Evolutionary conservation across 37 sponge, comb jelly and placozoan genomes (phyloP).

Genomic region (Agelas oroides): DNA sequence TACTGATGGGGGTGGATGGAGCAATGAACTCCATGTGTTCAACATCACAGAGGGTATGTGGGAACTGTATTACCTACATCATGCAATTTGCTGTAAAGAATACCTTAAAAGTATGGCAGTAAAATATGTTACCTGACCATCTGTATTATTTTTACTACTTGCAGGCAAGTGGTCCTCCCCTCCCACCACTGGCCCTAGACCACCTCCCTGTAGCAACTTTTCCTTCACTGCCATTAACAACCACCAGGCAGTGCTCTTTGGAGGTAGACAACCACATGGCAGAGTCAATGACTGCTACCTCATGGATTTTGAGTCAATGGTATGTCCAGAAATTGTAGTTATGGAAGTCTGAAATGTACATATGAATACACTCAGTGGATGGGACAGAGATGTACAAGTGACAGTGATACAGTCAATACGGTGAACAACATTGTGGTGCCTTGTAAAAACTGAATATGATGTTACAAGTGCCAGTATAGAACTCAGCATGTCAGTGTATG

Average conservation of each 20-base stretch:
- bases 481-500: too few relatives aligned
- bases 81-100: too few relatives aligned
- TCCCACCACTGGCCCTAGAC: constrained; percentile 38
- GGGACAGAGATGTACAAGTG: too few relatives aligned
- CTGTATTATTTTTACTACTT: background rate
- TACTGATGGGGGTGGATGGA: constrained; percentile 26
- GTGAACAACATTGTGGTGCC: too few relatives aligned
- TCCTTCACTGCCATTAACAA: constrained; percentile 44
- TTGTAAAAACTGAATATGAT: too few relatives aligned
- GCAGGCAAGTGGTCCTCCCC: constrained; percentile 40
- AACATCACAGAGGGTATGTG: constrained; percentile 9
- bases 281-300: constrained; percentile 61
- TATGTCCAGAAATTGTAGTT: background rate
- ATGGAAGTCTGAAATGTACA: too few relatives aligned
- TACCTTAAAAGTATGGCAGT: too few relatives aligned
- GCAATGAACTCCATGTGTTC: constrained; percentile 23
- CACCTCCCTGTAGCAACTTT: constrained; percentile 63
- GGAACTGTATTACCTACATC: too few relatives aligned
- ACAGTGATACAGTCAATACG: too few relatives aligned
- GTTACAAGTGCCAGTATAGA: too few relatives aligned
- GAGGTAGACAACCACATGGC: constrained; percentile 40
- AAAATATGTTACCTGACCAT: too few relatives aligned
- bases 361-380: too few relatives aligned
- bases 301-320: constrained; percentile 42
- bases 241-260: constrained; percentile 50